Conservation (phyloP, 2,888 invertebrate genomes). For the Hofmannophila pseudospretella region DNA sequence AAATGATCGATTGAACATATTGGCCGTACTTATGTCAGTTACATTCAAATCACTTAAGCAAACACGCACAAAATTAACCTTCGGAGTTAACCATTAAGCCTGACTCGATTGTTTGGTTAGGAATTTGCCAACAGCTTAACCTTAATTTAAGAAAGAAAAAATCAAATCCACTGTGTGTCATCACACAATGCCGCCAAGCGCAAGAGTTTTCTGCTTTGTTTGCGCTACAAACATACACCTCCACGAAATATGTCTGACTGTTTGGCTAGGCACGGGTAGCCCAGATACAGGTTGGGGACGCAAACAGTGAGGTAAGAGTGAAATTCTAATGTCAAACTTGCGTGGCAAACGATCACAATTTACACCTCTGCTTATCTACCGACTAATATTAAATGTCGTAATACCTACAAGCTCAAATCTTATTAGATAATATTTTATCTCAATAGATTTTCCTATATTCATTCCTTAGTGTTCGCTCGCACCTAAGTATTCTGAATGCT, state of each 20-base stretch:
- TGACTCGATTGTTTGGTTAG: constrained; percentile 7
- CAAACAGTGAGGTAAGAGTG: constrained; percentile 42
- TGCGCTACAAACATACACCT: constrained; percentile 11
- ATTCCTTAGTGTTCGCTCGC: no score
- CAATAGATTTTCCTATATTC: no score
- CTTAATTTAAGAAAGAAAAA: constrained; percentile 12
- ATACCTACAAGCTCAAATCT: no score
- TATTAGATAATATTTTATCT: no score
- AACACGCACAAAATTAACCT: constrained; percentile 30
- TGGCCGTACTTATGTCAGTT: constrained; percentile 12
- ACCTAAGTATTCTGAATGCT: no score
- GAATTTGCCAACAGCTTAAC: constrained; percentile 22
- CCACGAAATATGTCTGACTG: constrained; percentile 20
- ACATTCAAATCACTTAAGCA: constrained; percentile 15
- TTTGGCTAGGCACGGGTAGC: constrained; percentile 28
- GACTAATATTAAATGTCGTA: no score
- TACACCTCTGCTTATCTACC: constrained; percentile 30
- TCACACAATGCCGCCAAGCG: constrained; percentile 1
- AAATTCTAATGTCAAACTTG: constrained; percentile 22
- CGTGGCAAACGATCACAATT: constrained; percentile 26
- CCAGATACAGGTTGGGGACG: constrained; percentile 32
- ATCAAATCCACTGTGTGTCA: constrained; percentile 4
- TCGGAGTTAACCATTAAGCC: constrained; percentile 10
- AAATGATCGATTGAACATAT: no score
- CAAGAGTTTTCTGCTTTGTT: constrained; percentile 12